Conservation (phyloP, 2,113 vertebrate species). For the Nicator chloris region DNA sequence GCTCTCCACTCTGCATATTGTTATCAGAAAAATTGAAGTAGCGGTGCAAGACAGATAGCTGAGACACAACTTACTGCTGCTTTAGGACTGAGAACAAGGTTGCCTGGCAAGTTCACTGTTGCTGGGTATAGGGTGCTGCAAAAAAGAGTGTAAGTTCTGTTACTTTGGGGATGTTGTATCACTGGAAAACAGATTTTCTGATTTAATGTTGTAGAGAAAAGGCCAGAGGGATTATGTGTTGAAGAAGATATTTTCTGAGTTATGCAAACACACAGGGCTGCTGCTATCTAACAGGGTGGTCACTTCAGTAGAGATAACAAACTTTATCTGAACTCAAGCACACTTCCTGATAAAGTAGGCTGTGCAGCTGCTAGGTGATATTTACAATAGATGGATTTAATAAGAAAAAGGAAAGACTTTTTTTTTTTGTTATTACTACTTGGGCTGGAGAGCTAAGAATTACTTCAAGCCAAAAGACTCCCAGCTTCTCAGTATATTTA, state of each 20-base stretch:
- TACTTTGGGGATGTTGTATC: not conserved
- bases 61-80: not conserved
- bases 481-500: not conserved
- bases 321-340: not conserved
- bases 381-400: not conserved
- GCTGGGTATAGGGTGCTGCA: not conserved
- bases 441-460: not conserved
- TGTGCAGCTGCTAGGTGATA: not conserved
- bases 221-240: not conserved
- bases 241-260: not conserved
- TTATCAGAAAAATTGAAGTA: not conserved
- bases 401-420: not conserved
- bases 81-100: not conserved
- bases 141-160: not conserved
- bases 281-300: not conserved
- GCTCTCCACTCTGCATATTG: not conserved
- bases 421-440: not conserved
- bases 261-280: not conserved
- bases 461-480: not conserved
- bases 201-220: not conserved
- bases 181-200: not conserved
- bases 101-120: not conserved
- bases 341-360: not conserved
- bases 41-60: not conserved
- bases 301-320: constrained; percentile 12